Evolutionary conservation across 2,113 vertebrate genomes (phyloP), one percentile per base, ranked within the genome.

Genomic region (Triplophysa dalaica): DNA sequence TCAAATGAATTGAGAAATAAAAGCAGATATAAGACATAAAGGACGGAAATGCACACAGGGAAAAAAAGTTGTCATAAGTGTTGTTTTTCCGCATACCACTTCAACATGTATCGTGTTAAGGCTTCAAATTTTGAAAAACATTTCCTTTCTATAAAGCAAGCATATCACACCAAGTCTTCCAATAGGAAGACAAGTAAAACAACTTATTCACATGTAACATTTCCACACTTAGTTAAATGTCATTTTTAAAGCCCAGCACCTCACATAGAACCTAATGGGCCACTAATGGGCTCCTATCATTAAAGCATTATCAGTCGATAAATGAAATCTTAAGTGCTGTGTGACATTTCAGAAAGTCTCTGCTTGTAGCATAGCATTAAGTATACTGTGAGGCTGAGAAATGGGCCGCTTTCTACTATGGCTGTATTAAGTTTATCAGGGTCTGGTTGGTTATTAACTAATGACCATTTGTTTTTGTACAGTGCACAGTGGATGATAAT

Each of bases 161-260:
- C 24, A 22, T 74, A 58, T 45, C 33, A 75, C 62, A 50, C 73
- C 33, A 61, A 77, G 70, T 50, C n/a, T 76, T 22, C 22, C 1
- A 17, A 43, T 22, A 8, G 45, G 12, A 68, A 58, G 45, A 29
- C 65, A 43, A 8, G 17, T 81, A n/a, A 66, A 80, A 83, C 33
- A 29, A 63, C 83, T 75, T 67, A 82, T 79, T 60, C 61, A 58
- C n/a, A 52, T 66, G 75, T 90, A 75, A 86, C 82, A 83, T 88
- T 81, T 86, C 83, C 81, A 89, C 83, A 82, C 80, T 50, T 80
- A 83, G 66, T 85, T 84, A 89, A 89, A 89, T 92, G 86, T 85
- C 75, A 79, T 87, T 90, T 88, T 89, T 75, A 70, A 88, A 90
- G 82, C 84, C 78, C 82, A 85, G 75, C 75, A 75, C 75, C 79